Evolutionary conservation across 2,888 invertebrate species (phyloP), one percentile per base, ranked within the genome.

Genomic region (Drosophila peninsularis): DNA sequence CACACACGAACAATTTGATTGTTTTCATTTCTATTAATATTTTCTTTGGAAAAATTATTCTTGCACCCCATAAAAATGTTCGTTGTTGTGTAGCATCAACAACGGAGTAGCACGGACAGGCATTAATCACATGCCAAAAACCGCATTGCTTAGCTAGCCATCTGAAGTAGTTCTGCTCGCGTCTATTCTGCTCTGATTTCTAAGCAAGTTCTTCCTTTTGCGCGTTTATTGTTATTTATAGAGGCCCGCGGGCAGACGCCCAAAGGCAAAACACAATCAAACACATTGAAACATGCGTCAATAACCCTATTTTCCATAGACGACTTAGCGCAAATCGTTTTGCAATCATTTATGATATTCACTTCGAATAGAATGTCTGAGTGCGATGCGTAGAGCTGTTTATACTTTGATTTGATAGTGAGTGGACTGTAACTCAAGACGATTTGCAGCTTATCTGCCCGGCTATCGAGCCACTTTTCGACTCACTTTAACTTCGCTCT

Each of bases 1-100:
- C 37, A 10, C 32, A n/a, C 21, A 56, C 34, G 14, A 58, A 60
- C 54, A 42, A 61, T 58, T 72, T 62, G 50, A 75, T 68, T 89
- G 88, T 84, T 84, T 87, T 87, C 73, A 62, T 84, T 84, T 82
- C 89, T 89, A 87, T 89, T 84, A 86, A 78, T 84, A 87, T 87
- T 84, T 84, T 84, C 74, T 68, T 72, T 79, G 87, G 70, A 85
- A 82, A 78, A 84, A 82, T 73, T 82, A 85, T 88, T 89, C 71
- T 82, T 72, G 69, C 84, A 84, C 72, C 89, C 89, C 74, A 82
- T 84, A 88, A 82, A 78, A 88, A 66, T 49, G 24, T 57, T 55
- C 57, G 72, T 69, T 34, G 21, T 42, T 41, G 21, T 55, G 67
- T 50, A 44, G 68, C 67, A 69, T 60, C 55, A 57, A 44, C 56